These are phyloP conservation scores for Myathropa florea DNA, from an alignment of 2,888 invertebrate genomes.

Conservation along the genomic window DNA sequence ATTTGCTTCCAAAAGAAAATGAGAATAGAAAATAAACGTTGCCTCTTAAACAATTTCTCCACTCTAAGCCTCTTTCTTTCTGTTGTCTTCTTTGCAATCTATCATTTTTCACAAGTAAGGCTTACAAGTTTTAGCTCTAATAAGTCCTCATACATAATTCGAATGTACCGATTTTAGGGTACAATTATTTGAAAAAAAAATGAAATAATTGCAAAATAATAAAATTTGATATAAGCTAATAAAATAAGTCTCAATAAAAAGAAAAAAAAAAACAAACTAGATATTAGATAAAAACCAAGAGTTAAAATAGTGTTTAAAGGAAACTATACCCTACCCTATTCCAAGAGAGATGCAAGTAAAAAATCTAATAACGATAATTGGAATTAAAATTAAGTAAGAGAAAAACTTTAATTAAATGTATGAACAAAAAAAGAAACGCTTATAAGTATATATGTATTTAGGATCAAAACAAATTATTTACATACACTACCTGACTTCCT, in stretches of 20 bases:
- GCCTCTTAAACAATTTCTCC: neutral
- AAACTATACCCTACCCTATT: conserved; percentile 25
- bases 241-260: conserved; percentile 5
- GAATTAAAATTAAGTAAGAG: neutral
- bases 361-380: neutral
- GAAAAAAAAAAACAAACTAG: conserved; percentile 10
- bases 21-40: neutral
- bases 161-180: conserved; percentile 54
- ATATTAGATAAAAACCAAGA: conserved; percentile 9
- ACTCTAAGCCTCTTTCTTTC: neutral
- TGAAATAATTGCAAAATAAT: conserved; percentile 18
- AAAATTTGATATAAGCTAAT: conserved; percentile 12
- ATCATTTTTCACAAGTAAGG: neutral
- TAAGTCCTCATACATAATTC: conserved; percentile 25
- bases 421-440: conserved; percentile 43
- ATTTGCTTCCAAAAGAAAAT: conserved; percentile 12
- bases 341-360: conserved; percentile 11
- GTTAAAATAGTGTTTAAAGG: conserved; percentile 9
- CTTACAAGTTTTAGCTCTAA: neutral
- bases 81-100: neutral
- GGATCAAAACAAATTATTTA: conserved; percentile 8
- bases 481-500: neutral
- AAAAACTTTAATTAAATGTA: conserved; percentile 8
- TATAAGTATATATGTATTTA: conserved; percentile 38
- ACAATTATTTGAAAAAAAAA: conserved; percentile 7